A percentile compares a stretch with the other conserved stretches of the same genome.
Evolutionary conservation across 2,888 invertebrate species (phyloP).

Genomic region (Drosophila merina): DNA sequence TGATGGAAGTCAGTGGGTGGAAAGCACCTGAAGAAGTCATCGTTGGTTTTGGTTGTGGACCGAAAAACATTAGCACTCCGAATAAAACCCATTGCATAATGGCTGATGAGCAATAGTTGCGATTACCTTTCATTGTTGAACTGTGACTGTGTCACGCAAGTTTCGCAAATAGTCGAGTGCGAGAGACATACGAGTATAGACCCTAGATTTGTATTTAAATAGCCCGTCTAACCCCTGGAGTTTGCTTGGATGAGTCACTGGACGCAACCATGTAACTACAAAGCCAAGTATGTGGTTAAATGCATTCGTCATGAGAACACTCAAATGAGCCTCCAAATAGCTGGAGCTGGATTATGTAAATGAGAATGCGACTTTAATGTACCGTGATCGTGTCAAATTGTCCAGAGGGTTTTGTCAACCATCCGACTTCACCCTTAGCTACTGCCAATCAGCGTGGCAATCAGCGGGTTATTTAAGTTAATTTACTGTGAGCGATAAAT

Average conservation of each 20-base stretch:
- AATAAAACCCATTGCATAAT: conserved; percentile 55
- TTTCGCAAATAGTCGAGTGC: conserved; percentile 7
- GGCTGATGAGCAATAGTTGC: conserved; percentile 65
- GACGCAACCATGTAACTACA: conserved; percentile 20
- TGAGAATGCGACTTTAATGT: conserved; percentile 1
- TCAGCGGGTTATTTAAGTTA: conserved; percentile 18
- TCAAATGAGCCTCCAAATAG: not conserved
- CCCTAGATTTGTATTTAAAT: not conserved
- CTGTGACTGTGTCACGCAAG: conserved; percentile 50
- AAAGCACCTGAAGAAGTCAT: conserved; percentile 36
- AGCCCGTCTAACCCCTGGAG: conserved; percentile 4
- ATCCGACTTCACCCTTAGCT: not conserved
- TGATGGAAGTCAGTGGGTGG: conserved; percentile 7
- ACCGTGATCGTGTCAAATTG: conserved; percentile 8
- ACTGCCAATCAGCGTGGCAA: conserved; percentile 11
- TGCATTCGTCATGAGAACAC: conserved; percentile 35
- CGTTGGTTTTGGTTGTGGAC: not conserved
- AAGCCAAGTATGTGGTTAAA: conserved; percentile 12
- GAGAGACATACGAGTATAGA: not conserved
- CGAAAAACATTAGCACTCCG: conserved; percentile 11
- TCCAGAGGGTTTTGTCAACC: not conserved
- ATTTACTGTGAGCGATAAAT: conserved; percentile 21
- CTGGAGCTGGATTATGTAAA: conserved; percentile 9
- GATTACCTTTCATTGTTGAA: conserved; percentile 51
- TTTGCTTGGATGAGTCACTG: conserved; percentile 19